Evolutionary conservation across 2,888 invertebrate genomes (phyloP).

Genomic region (Lumbricus terrestris): DNA sequence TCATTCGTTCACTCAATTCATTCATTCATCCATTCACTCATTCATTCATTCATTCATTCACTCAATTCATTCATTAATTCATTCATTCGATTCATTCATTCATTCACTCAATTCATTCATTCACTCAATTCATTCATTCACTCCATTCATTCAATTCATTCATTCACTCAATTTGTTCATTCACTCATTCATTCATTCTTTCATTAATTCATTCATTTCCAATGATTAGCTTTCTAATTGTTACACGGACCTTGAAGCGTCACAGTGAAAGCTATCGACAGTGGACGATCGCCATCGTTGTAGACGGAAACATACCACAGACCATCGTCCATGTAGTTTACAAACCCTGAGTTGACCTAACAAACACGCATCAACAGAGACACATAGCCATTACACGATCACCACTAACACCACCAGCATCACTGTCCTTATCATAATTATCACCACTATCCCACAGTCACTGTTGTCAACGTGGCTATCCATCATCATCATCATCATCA

Average conservation of each 20-base stretch:
- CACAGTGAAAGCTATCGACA: not conserved
- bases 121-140: too few species aligned
- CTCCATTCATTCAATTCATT: too few species aligned
- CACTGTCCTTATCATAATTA: constrained; percentile 24
- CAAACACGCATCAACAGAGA: not conserved
- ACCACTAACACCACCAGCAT: constrained; percentile 17
- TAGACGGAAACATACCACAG: constrained; percentile 94
- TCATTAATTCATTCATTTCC: too few species aligned
- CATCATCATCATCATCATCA: constrained; percentile 17
- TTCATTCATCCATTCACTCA: too few species aligned
- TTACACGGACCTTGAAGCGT: constrained; percentile 13
- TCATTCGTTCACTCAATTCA: too few species aligned
- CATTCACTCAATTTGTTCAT: too few species aligned
- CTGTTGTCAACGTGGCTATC: constrained; percentile 46
- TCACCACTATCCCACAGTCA: constrained; percentile 51
- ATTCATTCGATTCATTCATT: too few species aligned
- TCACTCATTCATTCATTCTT: too few species aligned
- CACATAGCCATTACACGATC: not conserved
- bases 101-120: too few species aligned
- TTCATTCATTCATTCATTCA: too few species aligned
- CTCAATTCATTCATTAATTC: too few species aligned
- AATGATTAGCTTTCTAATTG: not conserved
- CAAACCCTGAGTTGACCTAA: constrained; percentile 72
- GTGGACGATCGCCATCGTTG: constrained; percentile 71
- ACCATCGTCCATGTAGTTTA: constrained; percentile 92